Percentiles rank a stretch among this genome's conserved stretches.
Evolutionary conservation across 2,113 vertebrate species (phyloP).

Genomic region (Haplotaxodon microlepis): DNA sequence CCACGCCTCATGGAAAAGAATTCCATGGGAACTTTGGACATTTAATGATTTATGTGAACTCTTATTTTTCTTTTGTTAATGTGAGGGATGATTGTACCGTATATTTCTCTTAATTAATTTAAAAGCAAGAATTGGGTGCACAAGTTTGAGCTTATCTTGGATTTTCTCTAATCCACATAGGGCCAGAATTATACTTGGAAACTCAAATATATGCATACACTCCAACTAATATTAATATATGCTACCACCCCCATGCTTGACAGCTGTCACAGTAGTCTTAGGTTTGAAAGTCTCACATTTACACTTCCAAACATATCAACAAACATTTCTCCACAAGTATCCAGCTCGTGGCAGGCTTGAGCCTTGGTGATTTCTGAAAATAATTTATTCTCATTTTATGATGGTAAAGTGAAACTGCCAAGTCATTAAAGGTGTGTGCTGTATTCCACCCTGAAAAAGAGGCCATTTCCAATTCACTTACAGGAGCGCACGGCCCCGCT

Average conservation of each 20-base stretch:
- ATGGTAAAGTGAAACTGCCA: not conserved
- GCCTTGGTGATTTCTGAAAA: not conserved
- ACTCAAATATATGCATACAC: not conserved
- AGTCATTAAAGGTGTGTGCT: not conserved
- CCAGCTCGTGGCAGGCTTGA: not conserved
- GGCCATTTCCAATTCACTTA: not conserved
- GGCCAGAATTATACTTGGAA: not conserved
- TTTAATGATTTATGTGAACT: not conserved
- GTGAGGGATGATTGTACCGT: not conserved
- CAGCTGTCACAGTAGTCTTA: not conserved
- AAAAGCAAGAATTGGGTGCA: not conserved
- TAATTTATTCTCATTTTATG: not conserved
- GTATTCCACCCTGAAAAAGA: not conserved
- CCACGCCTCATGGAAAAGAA: not conserved
- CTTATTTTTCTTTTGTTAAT: not conserved
- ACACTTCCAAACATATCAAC: not conserved
- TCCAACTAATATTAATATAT: not conserved
- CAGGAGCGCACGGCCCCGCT: not conserved
- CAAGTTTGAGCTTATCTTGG: not conserved
- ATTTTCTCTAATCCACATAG: not conserved
- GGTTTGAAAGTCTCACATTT: not conserved
- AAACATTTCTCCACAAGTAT: not conserved
- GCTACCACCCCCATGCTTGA: not conserved
- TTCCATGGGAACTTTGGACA: not conserved
- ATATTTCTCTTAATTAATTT: not conserved